Base-by-base conservation (phyloP, 2,888 invertebrate genomes). In the Beris morrisii region DNA sequence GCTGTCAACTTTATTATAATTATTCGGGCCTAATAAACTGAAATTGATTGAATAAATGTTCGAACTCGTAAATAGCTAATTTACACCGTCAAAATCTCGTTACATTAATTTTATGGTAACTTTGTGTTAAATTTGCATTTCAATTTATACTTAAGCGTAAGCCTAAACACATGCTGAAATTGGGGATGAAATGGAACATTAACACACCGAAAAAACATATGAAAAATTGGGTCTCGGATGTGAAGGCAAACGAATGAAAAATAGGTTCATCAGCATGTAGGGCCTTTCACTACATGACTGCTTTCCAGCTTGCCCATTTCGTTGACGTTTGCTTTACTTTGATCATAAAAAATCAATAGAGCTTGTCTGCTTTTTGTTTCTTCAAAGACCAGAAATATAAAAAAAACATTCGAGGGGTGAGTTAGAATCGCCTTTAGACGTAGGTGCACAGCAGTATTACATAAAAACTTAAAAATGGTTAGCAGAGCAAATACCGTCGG, bases 301-400 rank as follows among this genome's bases (percentile, higher is more conserved):
- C 48, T 28, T 59, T 43, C 56, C 28, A 13, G 58, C n/a, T 22
- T 28, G 31, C 13, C 28, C 58, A 48, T 59, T 59, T 48, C 30
- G 58, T 48, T 59, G 58, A 59, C 46, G 45, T 48, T 32, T 13
- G 31, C n/a, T 30, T 59, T n/a, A 12, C 48, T 59, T 59, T 59
- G 58, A 59, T 59, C 58, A 30, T n/a, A 48, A 59, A 48, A 59
- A 52, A 13, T 5, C 54, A 31, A 54, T 12, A 15, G 13, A 31
- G 4, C 12, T 54, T 30, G 54, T 30, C 54, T 30, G 6, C 4
- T 54, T 31, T 54, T 54, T 54, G 54, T 31, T 54, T 22, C 15
- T 1, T 28, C 52, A 15, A 52, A 52, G 28, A 52, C 11, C 38
- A 53, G 53, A 28, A 53, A 31, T 54, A 28, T 32, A 9, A n/a